A percentile compares a stretch with the other conserved stretches of the same genome.
Conservation (phyloP, 2,797 vertebrate species). For the Rhinatrema bivittatum region DNA sequence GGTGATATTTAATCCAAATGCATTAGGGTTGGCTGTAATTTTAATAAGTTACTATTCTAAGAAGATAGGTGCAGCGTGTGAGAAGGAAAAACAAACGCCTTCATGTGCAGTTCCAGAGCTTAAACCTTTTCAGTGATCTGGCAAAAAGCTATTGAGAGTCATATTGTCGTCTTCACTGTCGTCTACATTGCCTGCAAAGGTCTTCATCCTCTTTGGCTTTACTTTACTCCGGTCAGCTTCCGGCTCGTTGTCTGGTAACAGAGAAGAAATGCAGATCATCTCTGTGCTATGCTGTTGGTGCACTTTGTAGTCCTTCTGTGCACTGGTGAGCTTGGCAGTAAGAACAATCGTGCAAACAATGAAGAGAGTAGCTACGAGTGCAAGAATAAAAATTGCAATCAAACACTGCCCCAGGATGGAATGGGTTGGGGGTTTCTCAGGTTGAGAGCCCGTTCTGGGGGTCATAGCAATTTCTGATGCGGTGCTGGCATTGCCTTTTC, state of each 20-base stretch:
- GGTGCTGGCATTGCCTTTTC: neutral
- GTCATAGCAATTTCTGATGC: conserved; percentile 41
- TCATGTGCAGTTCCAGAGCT: too few species aligned
- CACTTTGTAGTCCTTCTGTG: conserved; percentile 33
- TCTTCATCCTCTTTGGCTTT: conserved; percentile 15
- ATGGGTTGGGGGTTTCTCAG: neutral
- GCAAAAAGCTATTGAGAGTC: conserved; percentile 84
- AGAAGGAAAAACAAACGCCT: too few species aligned
- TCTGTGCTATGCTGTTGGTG: conserved; percentile 50
- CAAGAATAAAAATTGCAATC: conserved; percentile 64
- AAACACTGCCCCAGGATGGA: conserved; percentile 53
- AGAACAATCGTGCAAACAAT: conserved; percentile 64
- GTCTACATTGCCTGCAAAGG: neutral
- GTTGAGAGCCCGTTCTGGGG: neutral
- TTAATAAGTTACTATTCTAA: too few species aligned
- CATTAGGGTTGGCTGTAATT: too few species aligned
- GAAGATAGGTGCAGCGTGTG: too few species aligned
- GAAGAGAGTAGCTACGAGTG: conserved; percentile 62
- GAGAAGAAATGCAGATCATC: conserved; percentile 80
- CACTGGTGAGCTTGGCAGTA: conserved; percentile 58
- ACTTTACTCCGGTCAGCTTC: neutral
- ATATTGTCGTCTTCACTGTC: conserved; percentile 66
- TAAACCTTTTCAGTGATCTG: conserved; percentile 60
- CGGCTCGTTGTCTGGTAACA: conserved; percentile 58
- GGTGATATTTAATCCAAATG: too few species aligned